Evolutionary conservation across 1,140 invertebrate genomes (phyloP), one percentile per base, ranked within the genome.

Genomic region (Cydia pomonella): DNA sequence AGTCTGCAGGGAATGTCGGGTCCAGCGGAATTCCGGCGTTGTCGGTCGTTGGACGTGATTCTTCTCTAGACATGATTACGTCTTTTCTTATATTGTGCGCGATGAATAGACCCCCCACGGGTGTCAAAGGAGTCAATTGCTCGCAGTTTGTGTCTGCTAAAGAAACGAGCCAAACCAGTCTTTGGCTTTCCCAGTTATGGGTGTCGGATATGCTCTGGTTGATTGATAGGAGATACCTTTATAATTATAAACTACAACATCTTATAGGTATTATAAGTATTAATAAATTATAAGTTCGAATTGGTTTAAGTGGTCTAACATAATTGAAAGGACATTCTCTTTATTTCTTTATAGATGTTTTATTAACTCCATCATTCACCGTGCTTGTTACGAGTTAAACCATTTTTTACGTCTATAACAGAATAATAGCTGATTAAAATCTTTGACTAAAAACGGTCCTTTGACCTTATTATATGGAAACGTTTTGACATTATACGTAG

Each of bases 11-110:
- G 81, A 79, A 80, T 79, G 81, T 69, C 81, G 79, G 80, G 79
- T 80, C 82, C 76, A 77, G 80, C 87, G 89, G 89, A 91, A 91
- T 89, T 91, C 87, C 88, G 88, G 87, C 83, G 83, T 82, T 86
- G 86, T 85, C 80, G 81, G 78, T 84, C 84, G 83, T 84, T 83
- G 86, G 80, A 88, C 87, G 87, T 91, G 89, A 89, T 88, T 90
- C 82, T 82, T 84, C 79, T 81, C 81, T 76, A 84, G 85, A 82
- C 81, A 84, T 87, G 84, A 87, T 89, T 89, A 87, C 86, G 84
- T 82, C 87, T 87, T 88, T 89, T 89, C 85, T 89, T 87, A 87
- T 83, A 87, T 87, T 87, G 85, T 84, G 79, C 29, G 80, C 79
- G 75, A 86, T 87, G 85, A 89, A 89, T 88, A 75, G 84, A 79